Evolutionary conservation across 2,888 invertebrate genomes (phyloP), one percentile per base, ranked within the genome.

Genomic region (Carpatolechia fugitivella): DNA sequence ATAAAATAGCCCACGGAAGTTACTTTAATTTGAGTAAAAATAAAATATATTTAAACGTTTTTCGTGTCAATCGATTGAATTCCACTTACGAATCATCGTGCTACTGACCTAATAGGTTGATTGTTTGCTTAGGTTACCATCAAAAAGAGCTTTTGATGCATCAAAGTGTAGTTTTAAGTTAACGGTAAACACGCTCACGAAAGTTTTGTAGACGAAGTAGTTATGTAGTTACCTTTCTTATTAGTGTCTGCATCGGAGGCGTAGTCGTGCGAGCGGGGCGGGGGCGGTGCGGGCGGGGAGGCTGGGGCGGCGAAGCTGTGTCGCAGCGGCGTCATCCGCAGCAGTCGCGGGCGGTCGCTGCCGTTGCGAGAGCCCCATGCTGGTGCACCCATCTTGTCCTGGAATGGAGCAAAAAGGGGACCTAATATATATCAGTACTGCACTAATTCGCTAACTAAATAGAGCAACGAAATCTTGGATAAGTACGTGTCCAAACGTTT

Each of bases 181-280:
- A 56, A 50, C 30, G 5, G 46, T 53, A 49, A 50, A 54, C 24
- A 54, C 24, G 14, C 33, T 48, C 18, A 5, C 52, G 52, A 52
- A 56, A 53, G 50, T 51, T 35, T 51, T 3, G 14, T 13, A 36
- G 36, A 36, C 11, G 40, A 20, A 18, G 18, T 41, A 18, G 18
- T 41, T 41, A 35, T 54, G 35, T 35, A 24, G 29, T 11, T 82
- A 92, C 92, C 92, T 91, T 87, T 88, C 68, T 91, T 90, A 77
- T 87, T 92, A 78, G 91, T 91, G 78, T 92, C 92, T 65, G 91
- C 92, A 78, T 92, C 91, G 61, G 92, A 92, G 73, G 91, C 87
- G 72, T 91, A 91, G 71, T 85, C 91, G 65, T 85, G 86, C 3
- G 82, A 64, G 61, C 85, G 79, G 5, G 78, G 73, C 31, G 82